phyloP scores from a whole-genome alignment of 2,797 vertebrate species.

The Sebastes minor region DNA sequence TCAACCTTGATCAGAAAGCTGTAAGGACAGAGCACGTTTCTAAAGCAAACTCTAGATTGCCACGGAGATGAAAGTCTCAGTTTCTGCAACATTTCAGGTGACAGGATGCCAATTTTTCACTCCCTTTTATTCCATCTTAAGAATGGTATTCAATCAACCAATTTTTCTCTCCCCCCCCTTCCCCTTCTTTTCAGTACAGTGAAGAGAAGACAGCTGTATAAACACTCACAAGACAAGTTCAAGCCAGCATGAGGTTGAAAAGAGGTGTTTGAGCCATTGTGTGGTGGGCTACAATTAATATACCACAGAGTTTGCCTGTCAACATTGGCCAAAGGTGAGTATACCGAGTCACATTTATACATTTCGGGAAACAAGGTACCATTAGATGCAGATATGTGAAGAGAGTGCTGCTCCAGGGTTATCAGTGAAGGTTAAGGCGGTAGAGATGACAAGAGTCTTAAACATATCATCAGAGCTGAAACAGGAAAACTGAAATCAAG shows the following conservation, averaged over 20 bases:
- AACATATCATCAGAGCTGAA: conserved; percentile 58
- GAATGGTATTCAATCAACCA: conserved; percentile 28
- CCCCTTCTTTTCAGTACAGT: conserved; percentile 9
- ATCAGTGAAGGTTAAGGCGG: conserved; percentile 36
- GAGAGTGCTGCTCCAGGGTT: conserved; percentile 9
- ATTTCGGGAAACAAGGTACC: conserved; percentile 5
- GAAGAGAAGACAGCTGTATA: conserved; percentile 46
- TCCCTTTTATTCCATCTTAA: conserved; percentile 28
- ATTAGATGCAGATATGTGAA: conserved; percentile 12
- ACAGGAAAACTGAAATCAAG: conserved; percentile 69
- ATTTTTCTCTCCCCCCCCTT: neutral
- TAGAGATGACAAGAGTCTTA: conserved; percentile 29
- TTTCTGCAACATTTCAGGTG: conserved; percentile 30
- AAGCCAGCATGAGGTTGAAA: conserved; percentile 23
- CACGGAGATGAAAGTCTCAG: conserved; percentile 6
- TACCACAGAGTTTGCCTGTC: neutral
- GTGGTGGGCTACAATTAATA: conserved; percentile 9
- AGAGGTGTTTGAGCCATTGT: conserved; percentile 17
- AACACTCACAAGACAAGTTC: conserved; percentile 30
- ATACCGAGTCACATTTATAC: neutral
- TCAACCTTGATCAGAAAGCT: conserved; percentile 2
- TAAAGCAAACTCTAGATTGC: neutral
- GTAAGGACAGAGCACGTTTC: conserved; percentile 12
- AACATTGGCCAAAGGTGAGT: conserved; percentile 9
- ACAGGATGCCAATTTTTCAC: conserved; percentile 30